Evolutionary conservation across 2,797 vertebrate genomes (phyloP).

Genomic region (Orestias chungarensis): DNA sequence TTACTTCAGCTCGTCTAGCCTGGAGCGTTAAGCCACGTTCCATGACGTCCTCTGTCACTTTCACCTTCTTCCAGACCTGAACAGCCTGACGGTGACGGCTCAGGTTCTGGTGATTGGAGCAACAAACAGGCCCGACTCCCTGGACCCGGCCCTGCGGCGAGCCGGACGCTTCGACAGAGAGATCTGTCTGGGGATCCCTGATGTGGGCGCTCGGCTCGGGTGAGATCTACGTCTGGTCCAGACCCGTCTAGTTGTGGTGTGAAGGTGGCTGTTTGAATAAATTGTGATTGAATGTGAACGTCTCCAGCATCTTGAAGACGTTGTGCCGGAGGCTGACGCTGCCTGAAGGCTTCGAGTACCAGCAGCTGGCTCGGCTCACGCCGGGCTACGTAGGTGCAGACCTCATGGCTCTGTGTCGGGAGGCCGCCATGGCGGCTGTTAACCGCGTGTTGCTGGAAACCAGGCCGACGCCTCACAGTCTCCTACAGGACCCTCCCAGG

Average conservation of each 20-base stretch:
- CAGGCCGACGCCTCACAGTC: constrained; percentile 6
- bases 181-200: constrained; percentile 94
- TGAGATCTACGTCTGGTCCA: too few relatives aligned
- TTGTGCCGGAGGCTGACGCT: constrained; percentile 91
- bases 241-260: too few relatives aligned
- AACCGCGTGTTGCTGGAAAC: constrained; percentile 82
- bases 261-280: too few relatives aligned
- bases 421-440: constrained; percentile 89
- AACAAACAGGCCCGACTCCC: constrained; percentile 92
- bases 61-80: constrained; percentile 83
- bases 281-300: not conserved
- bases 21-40: not conserved
- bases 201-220: constrained; percentile 89
- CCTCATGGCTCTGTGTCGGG: constrained; percentile 92
- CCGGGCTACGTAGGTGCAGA: constrained; percentile 96
- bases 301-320: constrained; percentile 91
- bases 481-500: constrained; percentile 2
- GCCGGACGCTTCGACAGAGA: constrained; percentile 95
- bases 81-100: constrained; percentile 78
- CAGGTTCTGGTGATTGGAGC: constrained; percentile 94
- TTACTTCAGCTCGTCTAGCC: too few relatives aligned
- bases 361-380: constrained; percentile 86
- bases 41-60: not conserved
- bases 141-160: constrained; percentile 92
- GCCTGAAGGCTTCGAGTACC: constrained; percentile 82